phyloP scores from a whole-genome alignment of 2,888 invertebrate genomes.

The Clostera curtula region DNA sequence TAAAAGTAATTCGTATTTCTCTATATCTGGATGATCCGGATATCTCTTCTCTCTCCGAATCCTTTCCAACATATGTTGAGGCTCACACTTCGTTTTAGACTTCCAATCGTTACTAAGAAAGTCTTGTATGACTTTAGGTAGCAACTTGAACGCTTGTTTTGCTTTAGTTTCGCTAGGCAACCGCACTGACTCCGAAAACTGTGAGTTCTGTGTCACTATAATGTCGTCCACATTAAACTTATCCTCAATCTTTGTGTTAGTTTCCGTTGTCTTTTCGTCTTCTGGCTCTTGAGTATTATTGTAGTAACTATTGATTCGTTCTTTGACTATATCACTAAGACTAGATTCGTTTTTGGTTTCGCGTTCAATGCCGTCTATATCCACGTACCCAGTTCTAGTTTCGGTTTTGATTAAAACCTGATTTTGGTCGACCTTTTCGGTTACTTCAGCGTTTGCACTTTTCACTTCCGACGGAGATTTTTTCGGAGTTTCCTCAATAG shows the following conservation, averaged over 20 bases:
- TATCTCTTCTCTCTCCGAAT: slow-evolving; percentile 78
- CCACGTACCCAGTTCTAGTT: slow-evolving; percentile 59
- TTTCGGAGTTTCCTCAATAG: slow-evolving; percentile 9
- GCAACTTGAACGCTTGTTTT: slow-evolving; percentile 54
- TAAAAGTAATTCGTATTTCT: slow-evolving; percentile 80
- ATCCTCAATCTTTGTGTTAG: slow-evolving; percentile 13
- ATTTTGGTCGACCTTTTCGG: slow-evolving; percentile 27
- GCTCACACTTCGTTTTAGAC: slow-evolving; percentile 77
- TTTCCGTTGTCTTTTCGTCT: slow-evolving; percentile 15
- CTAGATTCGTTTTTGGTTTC: slow-evolving; percentile 47
- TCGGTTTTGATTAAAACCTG: slow-evolving; percentile 61
- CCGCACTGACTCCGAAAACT: slow-evolving; percentile 32
- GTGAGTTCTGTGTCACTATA: slow-evolving; percentile 36
- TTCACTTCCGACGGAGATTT: slow-evolving; percentile 8
- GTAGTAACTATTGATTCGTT: slow-evolving; percentile 43
- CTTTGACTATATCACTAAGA: slow-evolving; percentile 48
- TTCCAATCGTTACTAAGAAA: slow-evolving; percentile 69
- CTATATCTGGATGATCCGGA: slow-evolving; percentile 74
- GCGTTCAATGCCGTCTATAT: slow-evolving; percentile 62
- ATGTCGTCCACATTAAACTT: slow-evolving; percentile 59
- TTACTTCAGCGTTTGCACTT: slow-evolving; percentile 8
- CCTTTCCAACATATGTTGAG: slow-evolving; percentile 81
- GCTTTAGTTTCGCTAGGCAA: slow-evolving; percentile 49
- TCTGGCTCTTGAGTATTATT: slow-evolving; percentile 32
- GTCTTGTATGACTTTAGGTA: slow-evolving; percentile 75